Conservation (phyloP, 2,797 vertebrate species). For the Sebastolobus altivelis region DNA sequence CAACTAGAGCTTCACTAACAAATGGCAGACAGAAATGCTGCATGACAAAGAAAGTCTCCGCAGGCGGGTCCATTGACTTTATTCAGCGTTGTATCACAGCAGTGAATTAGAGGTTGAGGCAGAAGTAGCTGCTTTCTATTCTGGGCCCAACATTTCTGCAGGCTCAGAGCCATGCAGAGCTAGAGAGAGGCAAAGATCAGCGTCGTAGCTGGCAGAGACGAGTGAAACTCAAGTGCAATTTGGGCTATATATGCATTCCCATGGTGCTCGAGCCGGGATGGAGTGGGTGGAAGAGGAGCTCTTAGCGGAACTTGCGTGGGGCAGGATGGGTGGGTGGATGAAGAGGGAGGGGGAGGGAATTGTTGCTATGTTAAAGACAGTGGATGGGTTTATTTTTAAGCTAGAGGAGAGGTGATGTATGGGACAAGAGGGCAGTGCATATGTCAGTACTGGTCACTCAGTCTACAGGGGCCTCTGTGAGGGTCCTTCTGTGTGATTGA, state of each 20-base stretch:
- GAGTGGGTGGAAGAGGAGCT: conserved; percentile 74
- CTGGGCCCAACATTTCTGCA: conserved; percentile 45
- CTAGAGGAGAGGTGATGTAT: conserved; percentile 44
- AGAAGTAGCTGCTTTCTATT: conserved; percentile 66
- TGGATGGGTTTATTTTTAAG: conserved; percentile 69
- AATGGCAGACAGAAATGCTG: conserved; percentile 35
- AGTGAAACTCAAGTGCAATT: conserved; percentile 63
- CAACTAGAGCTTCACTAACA: conserved; percentile 68
- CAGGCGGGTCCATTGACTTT: conserved; percentile 59
- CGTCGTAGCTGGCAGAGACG: conserved; percentile 36
- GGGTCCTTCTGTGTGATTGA: conserved; percentile 30
- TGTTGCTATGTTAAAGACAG: conserved; percentile 51
- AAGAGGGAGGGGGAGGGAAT: conserved; percentile 31
- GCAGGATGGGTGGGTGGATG: conserved; percentile 53
- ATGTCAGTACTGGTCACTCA: conserved; percentile 51
- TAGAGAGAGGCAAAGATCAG: conserved; percentile 59
- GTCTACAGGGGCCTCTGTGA: conserved; percentile 32
- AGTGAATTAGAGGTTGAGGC: conserved; percentile 45
- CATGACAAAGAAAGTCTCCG: conserved; percentile 53
- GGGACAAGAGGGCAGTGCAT: conserved; percentile 33
- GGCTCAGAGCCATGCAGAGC: conserved; percentile 47
- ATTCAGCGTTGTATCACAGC: conserved; percentile 41
- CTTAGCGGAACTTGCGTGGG: conserved; percentile 54
- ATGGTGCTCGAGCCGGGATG: conserved; percentile 30
- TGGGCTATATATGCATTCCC: conserved; percentile 60